Percentiles rank a stretch among this genome's conserved stretches.
Evolutionary conservation across 2,888 invertebrate genomes (phyloP).

Genomic region (Electrophaes corylata): DNA sequence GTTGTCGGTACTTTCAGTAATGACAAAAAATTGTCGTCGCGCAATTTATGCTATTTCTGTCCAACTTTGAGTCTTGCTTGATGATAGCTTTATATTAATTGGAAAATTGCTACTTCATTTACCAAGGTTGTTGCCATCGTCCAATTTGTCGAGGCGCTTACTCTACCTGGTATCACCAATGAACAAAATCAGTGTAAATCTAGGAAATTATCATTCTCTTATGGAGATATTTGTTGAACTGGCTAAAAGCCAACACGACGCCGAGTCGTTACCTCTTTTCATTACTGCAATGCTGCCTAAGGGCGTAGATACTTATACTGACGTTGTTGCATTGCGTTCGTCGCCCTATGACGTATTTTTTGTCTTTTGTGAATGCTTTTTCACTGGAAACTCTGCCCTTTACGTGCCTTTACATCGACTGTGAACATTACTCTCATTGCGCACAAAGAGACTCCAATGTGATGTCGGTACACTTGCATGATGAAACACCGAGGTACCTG

Average conservation of each 20-base stretch:
- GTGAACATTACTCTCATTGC: constrained; percentile 21
- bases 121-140: constrained; percentile 25
- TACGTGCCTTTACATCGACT: constrained; percentile 22
- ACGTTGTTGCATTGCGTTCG: constrained; percentile 23
- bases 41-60: constrained; percentile 38
- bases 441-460: constrained; percentile 14
- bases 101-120: constrained; percentile 35
- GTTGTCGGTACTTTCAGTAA: constrained; percentile 31
- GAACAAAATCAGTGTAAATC: constrained; percentile 2
- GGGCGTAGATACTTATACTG: constrained; percentile 14
- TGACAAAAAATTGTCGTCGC: constrained; percentile 36
- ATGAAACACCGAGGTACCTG: constrained; percentile 15
- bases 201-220: constrained; percentile 9
- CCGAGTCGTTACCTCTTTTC: constrained; percentile 19
- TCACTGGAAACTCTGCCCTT: constrained; percentile 27
- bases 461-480: constrained; percentile 23
- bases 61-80: constrained; percentile 28
- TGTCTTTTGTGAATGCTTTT: constrained; percentile 27
- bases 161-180: constrained; percentile 1
- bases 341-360: constrained; percentile 26
- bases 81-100: constrained; percentile 32
- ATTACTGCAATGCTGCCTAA: constrained; percentile 28
- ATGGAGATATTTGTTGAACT: constrained; percentile 22
- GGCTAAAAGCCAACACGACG: constrained; percentile 24
- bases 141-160: constrained; percentile 21